Evolutionary conservation across 2,888 invertebrate genomes (phyloP), one percentile per base, ranked within the genome.

Genomic region (Agrotis clavis): DNA sequence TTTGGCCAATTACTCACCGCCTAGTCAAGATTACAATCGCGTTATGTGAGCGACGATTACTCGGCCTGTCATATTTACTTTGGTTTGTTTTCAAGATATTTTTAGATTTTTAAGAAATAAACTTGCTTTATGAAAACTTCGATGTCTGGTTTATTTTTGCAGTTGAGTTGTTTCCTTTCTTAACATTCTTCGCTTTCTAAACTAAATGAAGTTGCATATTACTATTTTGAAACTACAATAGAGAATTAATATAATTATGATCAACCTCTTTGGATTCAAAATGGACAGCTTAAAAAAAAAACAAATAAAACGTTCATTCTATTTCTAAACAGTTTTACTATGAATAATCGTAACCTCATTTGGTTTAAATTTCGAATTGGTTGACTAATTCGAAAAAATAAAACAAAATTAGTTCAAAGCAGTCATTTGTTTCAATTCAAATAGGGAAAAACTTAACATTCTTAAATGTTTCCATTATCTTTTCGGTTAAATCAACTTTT

Each of bases 1-100:
- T 94, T 92, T 89, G 90, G 91, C 92, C 94, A 95, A 95, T 95
- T 95, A 95, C 94, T 94, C 92, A 93, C 90, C 92, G 89, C 90
- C 88, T 89, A 91, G 90, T 91, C 90, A 92, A 93, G 94, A 94
- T 93, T 92, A 92, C 91, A 91, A 92, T 92, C 91, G 89, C 85
- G 84, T 89, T 88, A 88, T 88, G 87, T 88, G 88, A 89, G 77
- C 73, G 69, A 87, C 86, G 86, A 86, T 86, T 87, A 76, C 73
- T 85, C 79, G 77, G 78, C 80, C 85, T 84, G 85, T 85, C 82
- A 86, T 88, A 87, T 86, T 82, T 87, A 84, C 81, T 85, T 83
- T 86, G 78, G 70, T 82, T 85, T 87, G 82, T 86, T 85, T 86
- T 76, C 77, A 71, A 82, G 80, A 67, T 80, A 79, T 83, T 83